Evolutionary conservation across 2,888 invertebrate species (phyloP), one percentile per base, ranked within the genome.

Genomic region (Meteorus colon): DNA sequence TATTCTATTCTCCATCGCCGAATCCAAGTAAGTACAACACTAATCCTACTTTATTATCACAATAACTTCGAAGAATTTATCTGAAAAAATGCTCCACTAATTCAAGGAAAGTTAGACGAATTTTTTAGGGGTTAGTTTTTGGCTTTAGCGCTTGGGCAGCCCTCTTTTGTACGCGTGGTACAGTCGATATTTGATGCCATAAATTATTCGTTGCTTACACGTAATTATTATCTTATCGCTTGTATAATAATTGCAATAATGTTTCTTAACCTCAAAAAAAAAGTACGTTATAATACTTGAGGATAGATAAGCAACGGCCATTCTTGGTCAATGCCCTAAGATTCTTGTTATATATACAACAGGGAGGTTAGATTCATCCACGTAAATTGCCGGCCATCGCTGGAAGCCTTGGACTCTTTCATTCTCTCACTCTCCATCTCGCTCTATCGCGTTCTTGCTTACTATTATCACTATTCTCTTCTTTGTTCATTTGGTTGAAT

Each of bases 91-190:
- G 8, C 24, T 6, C 4, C 6, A 24, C 5, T 8, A 5, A 4
- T 19, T 8, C 10, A 19, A 55, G 1, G 2, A 55, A 24, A 55
- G 19, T 19, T 10, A 1, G 6, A 0, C n/a, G 10, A 55, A 45
- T 63, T 24, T 4, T 72, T 72, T 72, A 45, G 73, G 76, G 76
- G 76, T 76, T 76, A 76, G 76, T 76, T 76, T 48, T 72, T 63
- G 48, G 65, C 29, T 51, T 27, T 73, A 31, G 65, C 82, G 81
- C 78, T 77, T 78, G 77, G 71, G 78, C 80, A 81, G 82, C 83
- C 81, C 81, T 82, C 80, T 82, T 80, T 75, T 77, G 79, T 83
- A 78, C 82, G 82, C 82, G 81, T 82, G 83, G 81, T 82, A 79
- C 75, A 81, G 77, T 67, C 82, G 45, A 59, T 63, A 59, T 55